Base-by-base conservation (phyloP, 92 coral and sea anemone genomes). In the Chrysogorgia sp. region DNA sequence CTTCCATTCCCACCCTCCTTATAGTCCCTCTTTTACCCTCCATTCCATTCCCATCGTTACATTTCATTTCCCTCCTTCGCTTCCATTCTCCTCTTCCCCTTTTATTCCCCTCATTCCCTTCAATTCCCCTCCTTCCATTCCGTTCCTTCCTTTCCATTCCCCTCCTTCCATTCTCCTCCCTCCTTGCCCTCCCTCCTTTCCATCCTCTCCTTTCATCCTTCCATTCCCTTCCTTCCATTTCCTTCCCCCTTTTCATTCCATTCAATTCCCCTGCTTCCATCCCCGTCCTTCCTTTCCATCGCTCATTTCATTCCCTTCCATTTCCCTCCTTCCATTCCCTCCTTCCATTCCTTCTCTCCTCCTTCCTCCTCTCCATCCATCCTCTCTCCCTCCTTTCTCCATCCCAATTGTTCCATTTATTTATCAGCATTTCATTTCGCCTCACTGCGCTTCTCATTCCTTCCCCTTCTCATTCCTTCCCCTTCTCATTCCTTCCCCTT, bases 191-290 rank as follows among this genome's bases (percentile, higher is more conserved):
- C 53, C 53, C 15, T 15, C 53, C 53, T 47, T 47, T n/a, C 53
- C 15, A 12, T 2, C n/a, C 15, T n/a, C 53, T 47, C 15, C 53
- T n/a, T 47, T 47, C 53, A 7, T 47, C 15, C 53, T n/a, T 47
- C n/a, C 53, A 12, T 47, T 47, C 53, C n/a, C 53, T 47, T 47
- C 53, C n/a, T 47, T 47, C 53, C 53, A n/a, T n/a, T 47, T 47
- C 53, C 53, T 47, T 47, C 53, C 53, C 15, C 15, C 53, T 15
- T 47, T 47, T 47, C 53, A 12, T 47, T 47, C 53, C 53, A 6
- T 47, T 15, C 53, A n/a, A n/a, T n/a, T 47, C 15, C 53, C 53
- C 15, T 47, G 17, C 53, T 47, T 47, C 53, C 53, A 7, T 47
- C 53, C 53, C n/a, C n/a, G n/a, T 47, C n/a, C 53, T 15, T 47